Base-by-base conservation (phyloP, 2,888 invertebrate species). In the Antitype chi region DNA sequence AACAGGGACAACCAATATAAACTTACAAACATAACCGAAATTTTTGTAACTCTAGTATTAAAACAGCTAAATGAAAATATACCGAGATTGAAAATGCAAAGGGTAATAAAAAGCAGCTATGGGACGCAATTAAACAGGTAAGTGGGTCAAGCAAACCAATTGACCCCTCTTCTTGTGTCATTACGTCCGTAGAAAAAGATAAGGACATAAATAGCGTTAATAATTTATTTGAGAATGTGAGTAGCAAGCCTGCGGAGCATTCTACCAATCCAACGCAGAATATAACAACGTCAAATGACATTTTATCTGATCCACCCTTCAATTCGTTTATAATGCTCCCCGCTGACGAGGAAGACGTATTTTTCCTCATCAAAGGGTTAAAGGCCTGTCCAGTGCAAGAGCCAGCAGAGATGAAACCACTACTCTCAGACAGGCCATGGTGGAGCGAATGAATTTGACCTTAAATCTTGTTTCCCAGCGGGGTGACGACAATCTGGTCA, bases 11-110 rank as follows among this genome's bases (percentile, higher is more conserved):
- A 64, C 2, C n/a, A 43, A 8, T 7, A n/a, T 25, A 64, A 15
- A 64, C 43, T 15, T 63, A 43, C 8, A 63, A n/a, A 63, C 43
- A n/a, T 8, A 43, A 63, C n/a, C 13, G 63, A 38, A 38, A 62
- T n/a, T 32, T 5, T 23, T 62, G 32, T 32, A 62, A 11, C 13
- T 38, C 62, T 38, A 7, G 38, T 5, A 13, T 62, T 2, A 62
- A 62, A 62, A 62, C 38, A 38, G 62, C 23, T 2, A 38, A 62
- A 62, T 2, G 62, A 38, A 23, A 2, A 11, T 38, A 62, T 2
- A 38, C n/a, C 15, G 32, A 62, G 32, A 62, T 62, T 20, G 32
- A 62, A 62, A 62, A 62, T 62, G 13, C 38, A 63, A 63, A 63
- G 1, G 38, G 23, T 7, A n/a, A 62, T 38, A 38, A 38, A 38